These are phyloP conservation scores for Microvelia longipes DNA, from an alignment of 1,140 invertebrate species.

Conservation along the genomic window DNA sequence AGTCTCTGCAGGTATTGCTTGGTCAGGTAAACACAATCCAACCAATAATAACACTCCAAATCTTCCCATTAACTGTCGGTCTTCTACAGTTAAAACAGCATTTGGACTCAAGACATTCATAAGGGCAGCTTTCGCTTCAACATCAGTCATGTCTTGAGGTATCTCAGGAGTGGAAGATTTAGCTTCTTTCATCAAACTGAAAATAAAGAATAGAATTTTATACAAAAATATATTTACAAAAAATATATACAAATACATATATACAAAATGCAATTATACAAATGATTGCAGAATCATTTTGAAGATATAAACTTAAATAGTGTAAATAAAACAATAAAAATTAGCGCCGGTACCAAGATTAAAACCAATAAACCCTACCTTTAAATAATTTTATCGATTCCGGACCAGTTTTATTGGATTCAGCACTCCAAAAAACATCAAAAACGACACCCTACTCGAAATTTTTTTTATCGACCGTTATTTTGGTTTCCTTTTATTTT, in stretches of 20 bases:
- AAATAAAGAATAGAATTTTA: slow-evolving; percentile 20
- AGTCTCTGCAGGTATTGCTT: slow-evolving; percentile 70
- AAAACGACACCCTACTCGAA: too few relatives aligned
- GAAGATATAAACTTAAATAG: too few relatives aligned
- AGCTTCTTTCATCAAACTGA: slow-evolving; percentile 61
- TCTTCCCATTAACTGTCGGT: slow-evolving; percentile 75
- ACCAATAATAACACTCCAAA: slow-evolving; percentile 96
- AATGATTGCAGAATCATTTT: too few relatives aligned
- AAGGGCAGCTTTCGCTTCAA: slow-evolving; percentile 29
- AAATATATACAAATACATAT: too few relatives aligned
- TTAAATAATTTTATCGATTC: too few relatives aligned
- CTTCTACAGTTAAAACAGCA: slow-evolving; percentile 34
- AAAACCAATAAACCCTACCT: too few relatives aligned
- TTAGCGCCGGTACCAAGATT: too few relatives aligned
- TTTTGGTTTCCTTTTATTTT: too few relatives aligned
- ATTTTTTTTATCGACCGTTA: too few relatives aligned
- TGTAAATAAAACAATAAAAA: too few relatives aligned
- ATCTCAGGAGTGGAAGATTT: slow-evolving; percentile 37
- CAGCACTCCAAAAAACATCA: too few relatives aligned
- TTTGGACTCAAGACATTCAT: slow-evolving; percentile 30
- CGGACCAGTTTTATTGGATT: too few relatives aligned
- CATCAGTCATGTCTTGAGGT: slow-evolving; percentile 32
- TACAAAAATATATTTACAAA: slow-evolving; percentile 5
- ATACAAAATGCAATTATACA: slow-evolving; percentile 1
- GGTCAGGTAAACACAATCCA: slow-evolving; percentile 74